Evolutionary conservation across 1,140 invertebrate genomes (phyloP), one percentile per base, ranked within the genome.

Genomic region (Rhopalosiphum maidis): DNA sequence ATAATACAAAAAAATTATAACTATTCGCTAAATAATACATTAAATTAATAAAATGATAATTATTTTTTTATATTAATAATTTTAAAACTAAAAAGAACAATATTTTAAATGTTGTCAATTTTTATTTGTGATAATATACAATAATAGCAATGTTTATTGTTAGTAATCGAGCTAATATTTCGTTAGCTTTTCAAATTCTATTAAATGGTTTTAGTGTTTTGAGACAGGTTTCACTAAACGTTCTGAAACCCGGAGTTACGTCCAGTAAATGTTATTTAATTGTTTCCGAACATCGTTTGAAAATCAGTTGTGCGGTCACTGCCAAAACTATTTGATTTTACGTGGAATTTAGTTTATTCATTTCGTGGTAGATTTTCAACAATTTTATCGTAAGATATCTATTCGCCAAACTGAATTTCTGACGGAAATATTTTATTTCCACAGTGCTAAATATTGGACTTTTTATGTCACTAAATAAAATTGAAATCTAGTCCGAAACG

Each of bases 391-490:
- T n/a, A 77, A 77, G n/a, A 0, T 1, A 1, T 77, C 4, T 5
- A 77, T 77, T 1, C 60, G 8, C 30, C n/a, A 77, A 77, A 77
- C 30, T 77, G 43, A 22, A 89, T 23, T 25, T 55, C 51, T 41
- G 30, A 55, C n/a, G 23, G 9, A 89, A 89, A 89, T 89, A 55
- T 55, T 89, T 89, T 41, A 55, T 22, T n/a, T 68, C 25, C 11
- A n/a, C 3, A 30, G 30, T n/a, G 11, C 30, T 68, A n/a, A 68
- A 68, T 77, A 77, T 77, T 77, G 4, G 5, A n/a, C 60, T 77
- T 77, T 68, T 54, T 89, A 89, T 54, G 48, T 89, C 9, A 37
- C 87, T 21, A 35, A 51, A 89, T 54, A 89, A 51, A 89, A 87
- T 23, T 5, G n/a, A 89, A 41, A 55, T 25, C 48, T 35, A 77